phyloP scores from a whole-genome alignment of 2,888 invertebrate species.

The Melieria crassipennis region DNA sequence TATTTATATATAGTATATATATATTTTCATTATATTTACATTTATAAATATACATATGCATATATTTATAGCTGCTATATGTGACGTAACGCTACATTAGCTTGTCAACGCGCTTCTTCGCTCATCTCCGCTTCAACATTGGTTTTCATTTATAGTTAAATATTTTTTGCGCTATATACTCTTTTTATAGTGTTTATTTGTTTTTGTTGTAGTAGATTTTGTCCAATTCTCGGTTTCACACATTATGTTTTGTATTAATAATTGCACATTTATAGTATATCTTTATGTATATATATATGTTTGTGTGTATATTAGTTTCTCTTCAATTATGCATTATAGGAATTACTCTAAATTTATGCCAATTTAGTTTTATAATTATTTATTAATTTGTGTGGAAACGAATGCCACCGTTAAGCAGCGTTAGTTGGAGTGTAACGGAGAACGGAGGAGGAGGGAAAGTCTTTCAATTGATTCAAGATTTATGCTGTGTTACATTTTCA shows the following conservation, averaged over 20 bases:
- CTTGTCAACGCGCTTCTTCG: constrained; percentile 6
- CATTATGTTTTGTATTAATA: constrained; percentile 20
- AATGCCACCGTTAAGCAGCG: not conserved
- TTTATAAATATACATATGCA: constrained; percentile 30
- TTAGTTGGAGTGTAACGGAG: too few species aligned
- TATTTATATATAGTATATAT: constrained; percentile 11
- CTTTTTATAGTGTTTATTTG: not conserved
- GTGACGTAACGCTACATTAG: not conserved
- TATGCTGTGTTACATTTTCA: constrained; percentile 44
- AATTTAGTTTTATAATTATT: constrained; percentile 22
- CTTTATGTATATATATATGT: constrained; percentile 23
- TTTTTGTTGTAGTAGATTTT: not conserved
- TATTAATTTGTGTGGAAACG: constrained; percentile 1
- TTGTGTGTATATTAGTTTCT: constrained; percentile 41
- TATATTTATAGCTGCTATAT: constrained; percentile 33
- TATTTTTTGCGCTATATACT: constrained; percentile 18
- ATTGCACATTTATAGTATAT: constrained; percentile 35
- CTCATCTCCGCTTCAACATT: constrained; percentile 1
- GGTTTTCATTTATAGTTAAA: not conserved
- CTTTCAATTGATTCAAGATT: constrained; percentile 21
- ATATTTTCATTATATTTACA: constrained; percentile 1
- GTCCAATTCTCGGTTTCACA: not conserved
- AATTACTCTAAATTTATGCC: constrained; percentile 45
- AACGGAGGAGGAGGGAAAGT: not conserved
- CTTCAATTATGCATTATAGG: constrained; percentile 33